A percentile compares a stretch with the other conserved stretches of the same genome.
These are phyloP conservation scores for Orycteropus afer DNA, from an alignment of 2,113 vertebrate species.

Conservation along the genomic window DNA sequence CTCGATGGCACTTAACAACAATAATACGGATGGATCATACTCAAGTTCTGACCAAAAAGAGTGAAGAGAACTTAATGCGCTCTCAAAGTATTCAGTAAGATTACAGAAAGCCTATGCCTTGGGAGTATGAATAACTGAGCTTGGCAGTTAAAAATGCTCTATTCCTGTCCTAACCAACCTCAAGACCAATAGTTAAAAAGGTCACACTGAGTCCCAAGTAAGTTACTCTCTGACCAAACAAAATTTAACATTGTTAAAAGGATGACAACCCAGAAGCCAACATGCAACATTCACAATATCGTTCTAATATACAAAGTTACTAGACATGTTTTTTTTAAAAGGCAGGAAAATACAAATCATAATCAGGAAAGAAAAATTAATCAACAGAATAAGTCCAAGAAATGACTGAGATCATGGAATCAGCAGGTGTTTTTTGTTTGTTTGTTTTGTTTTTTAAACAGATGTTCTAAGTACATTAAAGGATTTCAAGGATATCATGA, in stretches of 20 bases:
- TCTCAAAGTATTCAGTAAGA: neutral
- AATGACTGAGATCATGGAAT: neutral
- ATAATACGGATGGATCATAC: too few relatives aligned
- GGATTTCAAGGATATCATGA: neutral
- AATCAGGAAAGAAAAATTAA: neutral
- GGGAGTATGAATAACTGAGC: neutral
- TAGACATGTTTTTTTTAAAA: neutral
- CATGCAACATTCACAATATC: neutral
- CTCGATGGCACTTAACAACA: too few relatives aligned
- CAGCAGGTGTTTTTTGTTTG: neutral
- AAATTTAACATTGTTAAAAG: neutral
- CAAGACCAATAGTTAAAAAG: neutral
- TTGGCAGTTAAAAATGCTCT: neutral
- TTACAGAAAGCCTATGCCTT: neutral
- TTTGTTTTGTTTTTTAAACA: neutral
- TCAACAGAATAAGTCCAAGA: neutral
- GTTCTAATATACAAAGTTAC: neutral
- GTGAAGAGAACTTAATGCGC: neutral
- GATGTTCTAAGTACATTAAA: neutral
- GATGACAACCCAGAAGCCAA: neutral
- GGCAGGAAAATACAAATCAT: too few relatives aligned
- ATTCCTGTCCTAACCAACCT: neutral
- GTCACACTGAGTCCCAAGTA: neutral
- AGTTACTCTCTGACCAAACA: conserved; percentile 7
- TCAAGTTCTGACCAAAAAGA: neutral